phyloP scores from a whole-genome alignment of 1,140 invertebrate species.

The Diorhabda carinulata region DNA sequence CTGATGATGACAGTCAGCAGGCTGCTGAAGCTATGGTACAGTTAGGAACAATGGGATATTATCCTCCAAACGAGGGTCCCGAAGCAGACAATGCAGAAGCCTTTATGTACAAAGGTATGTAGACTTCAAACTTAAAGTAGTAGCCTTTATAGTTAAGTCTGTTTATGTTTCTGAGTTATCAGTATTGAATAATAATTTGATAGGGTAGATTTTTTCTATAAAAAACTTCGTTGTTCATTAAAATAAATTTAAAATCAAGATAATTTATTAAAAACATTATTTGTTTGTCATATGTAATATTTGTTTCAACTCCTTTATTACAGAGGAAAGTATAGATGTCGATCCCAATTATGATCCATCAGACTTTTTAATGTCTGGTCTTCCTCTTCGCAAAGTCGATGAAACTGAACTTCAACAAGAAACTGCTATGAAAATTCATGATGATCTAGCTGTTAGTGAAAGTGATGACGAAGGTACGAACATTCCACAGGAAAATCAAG shows the following conservation, averaged over 20 bases:
- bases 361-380: conserved; percentile 67
- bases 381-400: conserved; percentile 45
- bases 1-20: conserved; percentile 73
- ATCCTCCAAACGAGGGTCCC: conserved; percentile 52
- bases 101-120: conserved; percentile 41
- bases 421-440: conserved; percentile 54
- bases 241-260: too few relatives aligned
- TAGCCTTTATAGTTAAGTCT: too few relatives aligned
- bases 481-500: conserved; percentile 17
- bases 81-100: conserved; percentile 31
- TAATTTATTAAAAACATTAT: too few relatives aligned
- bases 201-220: too few relatives aligned
- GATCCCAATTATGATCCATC: conserved; percentile 85
- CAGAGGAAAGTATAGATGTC: conserved; percentile 74
- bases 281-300: not conserved
- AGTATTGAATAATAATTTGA: not conserved
- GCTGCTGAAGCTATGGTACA: conserved; percentile 82
- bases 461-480: conserved; percentile 64
- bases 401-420: conserved; percentile 28
- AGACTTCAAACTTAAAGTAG: not conserved
- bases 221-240: too few relatives aligned
- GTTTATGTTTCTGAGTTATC: not conserved
- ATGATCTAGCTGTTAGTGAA: conserved; percentile 75
- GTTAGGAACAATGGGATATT: conserved; percentile 69
- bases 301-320: conserved; percentile 19